Conservation (phyloP, 1,140 invertebrate species). For the Vanessa atalanta region DNA sequence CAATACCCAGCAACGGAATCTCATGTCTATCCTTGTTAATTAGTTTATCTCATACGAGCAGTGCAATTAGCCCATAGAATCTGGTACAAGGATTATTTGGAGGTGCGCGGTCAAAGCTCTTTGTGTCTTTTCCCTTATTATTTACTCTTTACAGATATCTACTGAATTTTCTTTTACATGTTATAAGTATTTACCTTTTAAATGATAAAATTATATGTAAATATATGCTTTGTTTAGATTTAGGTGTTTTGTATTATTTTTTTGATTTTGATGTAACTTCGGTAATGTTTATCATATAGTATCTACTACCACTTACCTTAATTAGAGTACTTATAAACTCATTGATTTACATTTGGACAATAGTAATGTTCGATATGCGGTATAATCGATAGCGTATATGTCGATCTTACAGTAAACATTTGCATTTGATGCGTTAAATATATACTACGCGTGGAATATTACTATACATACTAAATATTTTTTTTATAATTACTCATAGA, state of each 20-base stretch:
- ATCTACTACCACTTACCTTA: neutral
- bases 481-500: no score
- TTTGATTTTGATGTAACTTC: no score
- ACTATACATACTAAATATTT: neutral
- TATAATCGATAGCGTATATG: neutral
- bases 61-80: conserved; percentile 74
- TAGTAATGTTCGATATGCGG: no score
- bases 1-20: conserved; percentile 68
- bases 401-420: conserved; percentile 2
- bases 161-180: neutral
- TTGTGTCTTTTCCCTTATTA: conserved; percentile 42
- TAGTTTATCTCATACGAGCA: conserved; percentile 78
- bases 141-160: neutral
- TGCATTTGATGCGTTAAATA: neutral
- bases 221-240: no score
- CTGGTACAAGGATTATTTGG: conserved; percentile 69
- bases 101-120: conserved; percentile 59
- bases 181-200: neutral
- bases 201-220: no score
- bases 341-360: no score
- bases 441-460: no score
- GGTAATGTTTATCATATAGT: no score
- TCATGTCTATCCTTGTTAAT: conserved; percentile 78
- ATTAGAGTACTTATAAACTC: neutral
- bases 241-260: no score